A percentile compares a stretch with the other conserved stretches of the same genome.
Conservation (phyloP, 2,797 vertebrate genomes). For the Clarias fuscus region DNA sequence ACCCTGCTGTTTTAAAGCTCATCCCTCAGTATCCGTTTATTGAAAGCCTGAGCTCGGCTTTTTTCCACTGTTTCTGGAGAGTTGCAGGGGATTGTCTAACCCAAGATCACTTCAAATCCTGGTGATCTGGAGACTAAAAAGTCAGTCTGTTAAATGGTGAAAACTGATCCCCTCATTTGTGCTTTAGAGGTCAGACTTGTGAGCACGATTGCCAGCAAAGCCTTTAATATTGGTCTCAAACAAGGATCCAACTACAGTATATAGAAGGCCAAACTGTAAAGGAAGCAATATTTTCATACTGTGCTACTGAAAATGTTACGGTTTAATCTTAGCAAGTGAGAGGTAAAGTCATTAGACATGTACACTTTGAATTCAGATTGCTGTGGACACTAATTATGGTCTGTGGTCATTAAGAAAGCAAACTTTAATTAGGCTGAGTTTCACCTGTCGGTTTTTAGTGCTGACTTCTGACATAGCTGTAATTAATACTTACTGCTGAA, state of each 20-base stretch:
- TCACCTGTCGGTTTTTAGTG: slow-evolving; percentile 17
- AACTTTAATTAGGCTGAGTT: slow-evolving; percentile 36
- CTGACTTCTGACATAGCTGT: slow-evolving; percentile 13
- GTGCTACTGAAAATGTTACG: not conserved
- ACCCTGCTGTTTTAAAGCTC: not conserved
- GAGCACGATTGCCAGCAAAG: not conserved
- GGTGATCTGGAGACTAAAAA: slow-evolving; percentile 9
- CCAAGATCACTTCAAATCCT: slow-evolving; percentile 42
- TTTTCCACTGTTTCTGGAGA: not conserved
- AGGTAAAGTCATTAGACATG: slow-evolving; percentile 16
- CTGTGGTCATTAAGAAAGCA: slow-evolving; percentile 16
- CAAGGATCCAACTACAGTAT: not conserved
- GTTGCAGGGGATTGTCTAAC: slow-evolving; percentile 19
- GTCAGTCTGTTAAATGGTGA: slow-evolving; percentile 7
- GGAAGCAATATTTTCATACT: slow-evolving; percentile 3
- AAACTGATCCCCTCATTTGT: slow-evolving; percentile 11
- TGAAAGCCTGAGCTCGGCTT: slow-evolving; percentile 17
- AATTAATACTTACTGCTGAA: slow-evolving; percentile 19
- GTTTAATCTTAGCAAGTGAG: not conserved
- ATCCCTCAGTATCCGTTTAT: slow-evolving; percentile 12
- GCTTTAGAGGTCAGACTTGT: slow-evolving; percentile 11
- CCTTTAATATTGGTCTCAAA: slow-evolving; percentile 15
- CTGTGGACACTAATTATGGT: slow-evolving; percentile 1
- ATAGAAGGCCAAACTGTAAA: not conserved
- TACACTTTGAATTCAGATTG: slow-evolving; percentile 12